A percentile compares a stretch with the other conserved stretches of the same genome.
Evolutionary conservation across 2,888 invertebrate genomes (phyloP).

Genomic region (Argynnis bischoffii): DNA sequence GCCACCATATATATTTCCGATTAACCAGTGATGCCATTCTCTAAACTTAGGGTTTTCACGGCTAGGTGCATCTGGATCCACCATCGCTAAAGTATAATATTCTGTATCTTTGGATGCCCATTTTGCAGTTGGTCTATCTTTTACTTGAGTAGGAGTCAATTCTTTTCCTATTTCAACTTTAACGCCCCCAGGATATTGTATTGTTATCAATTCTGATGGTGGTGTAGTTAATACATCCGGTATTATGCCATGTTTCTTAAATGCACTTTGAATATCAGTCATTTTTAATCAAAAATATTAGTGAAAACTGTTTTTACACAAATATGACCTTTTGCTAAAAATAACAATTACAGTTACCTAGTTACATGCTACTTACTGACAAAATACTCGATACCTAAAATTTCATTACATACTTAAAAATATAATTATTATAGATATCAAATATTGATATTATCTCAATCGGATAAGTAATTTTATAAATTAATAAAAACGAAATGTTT

Average conservation of each 20-base stretch:
- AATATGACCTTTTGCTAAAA: background rate
- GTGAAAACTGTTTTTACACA: background rate
- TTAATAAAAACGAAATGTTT: too few relatives aligned
- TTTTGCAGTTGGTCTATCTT: conserved; percentile 85
- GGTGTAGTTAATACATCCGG: conserved; percentile 86
- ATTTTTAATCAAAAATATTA: conserved; percentile 41
- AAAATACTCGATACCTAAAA: too few relatives aligned
- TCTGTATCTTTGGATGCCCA: conserved; percentile 83
- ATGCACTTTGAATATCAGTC: conserved; percentile 58
- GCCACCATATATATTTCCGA: conserved; percentile 87
- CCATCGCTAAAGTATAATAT: conserved; percentile 85
- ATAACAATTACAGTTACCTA: background rate
- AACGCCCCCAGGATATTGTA: conserved; percentile 77
- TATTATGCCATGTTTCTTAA: conserved; percentile 81
- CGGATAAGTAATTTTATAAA: too few relatives aligned
- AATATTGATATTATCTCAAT: too few relatives aligned
- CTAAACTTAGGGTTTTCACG: conserved; percentile 85
- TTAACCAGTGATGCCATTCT: conserved; percentile 91
- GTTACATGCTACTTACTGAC: too few relatives aligned
- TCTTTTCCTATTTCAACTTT: conserved; percentile 84
- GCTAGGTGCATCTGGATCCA: conserved; percentile 90
- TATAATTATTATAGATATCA: too few relatives aligned
- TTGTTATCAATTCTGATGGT: conserved; percentile 77
- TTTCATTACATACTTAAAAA: too few relatives aligned
- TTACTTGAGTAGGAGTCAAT: conserved; percentile 87